phyloP scores from a whole-genome alignment of 2,888 invertebrate genomes.

The Pegoplata infirma region DNA sequence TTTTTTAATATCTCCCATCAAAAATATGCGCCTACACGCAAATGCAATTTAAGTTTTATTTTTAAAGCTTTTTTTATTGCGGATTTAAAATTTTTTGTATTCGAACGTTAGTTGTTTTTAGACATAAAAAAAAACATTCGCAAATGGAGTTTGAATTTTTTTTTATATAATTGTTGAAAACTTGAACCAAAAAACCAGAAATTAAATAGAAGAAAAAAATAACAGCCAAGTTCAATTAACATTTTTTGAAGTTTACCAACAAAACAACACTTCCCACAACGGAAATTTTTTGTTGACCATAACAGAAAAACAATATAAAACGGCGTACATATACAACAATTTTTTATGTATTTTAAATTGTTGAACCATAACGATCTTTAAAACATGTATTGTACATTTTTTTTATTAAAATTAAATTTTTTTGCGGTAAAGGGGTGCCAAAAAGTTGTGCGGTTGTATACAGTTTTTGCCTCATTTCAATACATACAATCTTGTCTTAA shows the following conservation, averaged over 20 bases:
- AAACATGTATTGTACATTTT: not conserved
- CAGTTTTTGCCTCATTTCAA: slow-evolving; percentile 1
- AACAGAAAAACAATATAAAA: slow-evolving; percentile 29
- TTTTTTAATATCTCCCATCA: slow-evolving; percentile 32
- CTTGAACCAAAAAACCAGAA: slow-evolving; percentile 49
- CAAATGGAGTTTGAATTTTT: slow-evolving; percentile 32
- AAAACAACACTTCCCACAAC: slow-evolving; percentile 58
- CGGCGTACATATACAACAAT: slow-evolving; percentile 24
- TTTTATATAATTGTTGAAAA: slow-evolving; percentile 29
- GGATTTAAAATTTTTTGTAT: slow-evolving; percentile 20
- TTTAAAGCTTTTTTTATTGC: slow-evolving; percentile 22
- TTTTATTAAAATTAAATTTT: not conserved
- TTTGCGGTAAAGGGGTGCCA: not conserved
- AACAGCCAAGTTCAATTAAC: slow-evolving; percentile 56
- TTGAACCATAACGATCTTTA: slow-evolving; percentile 44
- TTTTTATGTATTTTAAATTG: slow-evolving; percentile 35
- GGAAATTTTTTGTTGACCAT: slow-evolving; percentile 48
- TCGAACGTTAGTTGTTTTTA: not conserved
- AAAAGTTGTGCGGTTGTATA: not conserved
- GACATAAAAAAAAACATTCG: slow-evolving; percentile 24
- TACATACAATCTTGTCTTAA: slow-evolving; percentile 35
- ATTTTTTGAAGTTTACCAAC: slow-evolving; percentile 38
- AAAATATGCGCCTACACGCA: slow-evolving; percentile 59
- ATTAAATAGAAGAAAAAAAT: slow-evolving; percentile 23
- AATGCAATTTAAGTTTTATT: slow-evolving; percentile 54